Evolutionary conservation across 2,113 vertebrate species (phyloP).

Genomic region (Oenanthe melanoleuca): DNA sequence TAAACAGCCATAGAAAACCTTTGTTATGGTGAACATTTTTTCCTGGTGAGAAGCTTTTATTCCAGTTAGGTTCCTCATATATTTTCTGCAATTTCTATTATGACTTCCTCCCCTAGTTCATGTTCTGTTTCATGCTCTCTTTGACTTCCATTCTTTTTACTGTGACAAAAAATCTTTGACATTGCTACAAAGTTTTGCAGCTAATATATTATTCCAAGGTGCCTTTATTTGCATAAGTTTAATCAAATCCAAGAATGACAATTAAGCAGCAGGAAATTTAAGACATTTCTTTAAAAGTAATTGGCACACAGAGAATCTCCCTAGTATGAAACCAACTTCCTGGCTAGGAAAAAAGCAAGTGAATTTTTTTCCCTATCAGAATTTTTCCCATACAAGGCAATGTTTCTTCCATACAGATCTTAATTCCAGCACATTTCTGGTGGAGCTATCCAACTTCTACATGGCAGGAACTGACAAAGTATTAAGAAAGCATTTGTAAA

Average conservation of each 20-base stretch:
- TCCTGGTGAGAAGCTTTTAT: neutral
- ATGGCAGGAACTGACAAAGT: neutral
- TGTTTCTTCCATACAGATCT: neutral
- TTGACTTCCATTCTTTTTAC: neutral
- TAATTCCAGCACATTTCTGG: neutral
- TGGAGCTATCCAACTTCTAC: neutral
- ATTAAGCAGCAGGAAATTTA: neutral
- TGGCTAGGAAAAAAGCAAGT: neutral
- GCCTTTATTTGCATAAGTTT: neutral
- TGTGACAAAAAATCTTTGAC: neutral
- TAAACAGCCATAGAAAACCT: neutral
- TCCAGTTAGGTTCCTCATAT: neutral
- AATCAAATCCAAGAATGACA: neutral
- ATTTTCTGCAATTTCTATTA: neutral
- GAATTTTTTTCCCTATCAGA: neutral
- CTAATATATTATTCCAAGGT: neutral
- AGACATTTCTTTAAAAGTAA: neutral
- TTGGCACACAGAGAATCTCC: neutral
- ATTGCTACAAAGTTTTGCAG: neutral
- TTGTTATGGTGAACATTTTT: neutral
- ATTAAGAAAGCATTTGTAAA: conserved; percentile 8
- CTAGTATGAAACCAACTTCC: neutral
- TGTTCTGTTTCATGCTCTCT: neutral
- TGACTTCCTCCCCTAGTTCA: neutral
- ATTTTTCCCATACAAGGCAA: neutral